Percentiles rank a stretch among this genome's conserved stretches.
These are phyloP conservation scores for Anhinga rufa DNA, from an alignment of 2,113 vertebrate genomes.

Conservation along the genomic window DNA sequence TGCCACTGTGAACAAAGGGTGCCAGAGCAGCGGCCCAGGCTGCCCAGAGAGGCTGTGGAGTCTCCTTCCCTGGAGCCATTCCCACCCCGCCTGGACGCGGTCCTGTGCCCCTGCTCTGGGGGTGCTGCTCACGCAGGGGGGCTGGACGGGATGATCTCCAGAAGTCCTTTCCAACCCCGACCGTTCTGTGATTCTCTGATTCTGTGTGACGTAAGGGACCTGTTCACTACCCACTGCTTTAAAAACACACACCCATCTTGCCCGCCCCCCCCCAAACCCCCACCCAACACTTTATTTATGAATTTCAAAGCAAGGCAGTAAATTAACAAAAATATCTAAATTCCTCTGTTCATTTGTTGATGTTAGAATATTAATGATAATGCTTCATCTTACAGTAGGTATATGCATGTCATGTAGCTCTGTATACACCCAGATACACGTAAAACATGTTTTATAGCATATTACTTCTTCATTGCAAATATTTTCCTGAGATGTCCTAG, in stretches of 20 bases:
- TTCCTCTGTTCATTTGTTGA: not conserved
- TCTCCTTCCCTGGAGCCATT: too few relatives aligned
- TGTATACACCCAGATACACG: not conserved
- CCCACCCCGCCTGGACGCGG: too few relatives aligned
- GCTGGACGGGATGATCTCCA: too few relatives aligned
- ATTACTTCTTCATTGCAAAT: not conserved
- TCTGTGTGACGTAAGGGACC: not conserved
- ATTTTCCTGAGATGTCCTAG: not conserved
- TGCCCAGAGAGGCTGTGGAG: too few relatives aligned
- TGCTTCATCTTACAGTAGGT: not conserved
- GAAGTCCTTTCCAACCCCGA: too few relatives aligned
- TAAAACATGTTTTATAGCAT: not conserved
- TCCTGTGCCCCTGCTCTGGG: too few relatives aligned
- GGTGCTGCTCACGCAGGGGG: too few relatives aligned
- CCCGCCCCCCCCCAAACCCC: accelerated
- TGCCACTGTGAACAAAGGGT: too few relatives aligned
- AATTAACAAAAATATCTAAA: not conserved
- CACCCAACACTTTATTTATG: not conserved
- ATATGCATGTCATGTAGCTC: not conserved
- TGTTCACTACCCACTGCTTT: not conserved
- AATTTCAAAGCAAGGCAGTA: not conserved
- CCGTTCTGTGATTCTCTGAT: too few relatives aligned
- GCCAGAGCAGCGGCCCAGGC: too few relatives aligned
- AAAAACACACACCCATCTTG: not conserved
- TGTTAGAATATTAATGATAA: not conserved